phyloP scores from a whole-genome alignment of 2,113 vertebrate species.

The Rhabdornis inornatus region DNA sequence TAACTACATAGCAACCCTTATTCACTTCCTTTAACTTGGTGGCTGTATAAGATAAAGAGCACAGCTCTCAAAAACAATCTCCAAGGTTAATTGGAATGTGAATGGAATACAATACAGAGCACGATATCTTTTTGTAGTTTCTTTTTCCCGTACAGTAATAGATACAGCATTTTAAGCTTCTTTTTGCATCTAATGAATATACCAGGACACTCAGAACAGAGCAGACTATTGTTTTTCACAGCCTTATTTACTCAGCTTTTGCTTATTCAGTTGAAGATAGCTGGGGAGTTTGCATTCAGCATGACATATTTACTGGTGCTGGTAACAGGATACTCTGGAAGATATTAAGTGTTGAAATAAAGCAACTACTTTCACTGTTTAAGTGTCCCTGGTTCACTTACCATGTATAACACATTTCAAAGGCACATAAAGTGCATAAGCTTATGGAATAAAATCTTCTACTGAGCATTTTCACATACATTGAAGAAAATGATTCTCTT shows the following conservation, averaged over 20 bases:
- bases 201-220: neutral
- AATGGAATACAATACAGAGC: neutral
- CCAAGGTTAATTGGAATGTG: neutral
- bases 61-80: neutral
- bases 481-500: conserved; percentile 9
- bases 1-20: neutral
- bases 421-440: neutral
- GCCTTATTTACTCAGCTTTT: neutral
- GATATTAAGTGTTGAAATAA: neutral
- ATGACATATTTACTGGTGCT: neutral
- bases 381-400: neutral
- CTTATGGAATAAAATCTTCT: conserved; percentile 33
- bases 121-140: neutral
- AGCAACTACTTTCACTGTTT: neutral
- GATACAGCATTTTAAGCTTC: neutral
- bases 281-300: neutral
- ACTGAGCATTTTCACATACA: neutral
- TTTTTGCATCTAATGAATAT: neutral
- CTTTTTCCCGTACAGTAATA: neutral
- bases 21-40: neutral
- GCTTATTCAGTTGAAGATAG: neutral
- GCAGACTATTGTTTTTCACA: neutral
- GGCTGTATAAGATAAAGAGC: neutral
- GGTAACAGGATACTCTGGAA: neutral
- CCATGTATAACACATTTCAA: neutral